Evolutionary conservation across 2,888 invertebrate species (phyloP), one percentile per base, ranked within the genome.

Genomic region (Cactoblastis cactorum): DNA sequence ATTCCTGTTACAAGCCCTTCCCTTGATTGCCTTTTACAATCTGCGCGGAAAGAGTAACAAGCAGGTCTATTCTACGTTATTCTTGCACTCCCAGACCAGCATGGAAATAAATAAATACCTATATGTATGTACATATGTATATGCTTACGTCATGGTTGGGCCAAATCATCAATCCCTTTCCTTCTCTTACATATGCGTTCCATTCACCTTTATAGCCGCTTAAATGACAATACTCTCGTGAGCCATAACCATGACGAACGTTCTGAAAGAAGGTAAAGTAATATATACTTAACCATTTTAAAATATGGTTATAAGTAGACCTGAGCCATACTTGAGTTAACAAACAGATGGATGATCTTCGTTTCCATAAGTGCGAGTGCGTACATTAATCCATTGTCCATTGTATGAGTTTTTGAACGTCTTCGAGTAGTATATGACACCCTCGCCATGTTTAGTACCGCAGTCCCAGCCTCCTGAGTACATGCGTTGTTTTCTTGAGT

Each of bases 141-240:
- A 22, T 28, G 71, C 82, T 83, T 70, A 92, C 91, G 64, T 92
- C 92, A 50, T 90, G 88, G 69, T 93, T 92, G 0, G 88, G 79
- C 92, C 92, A 92, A 58, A 91, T 81, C 90, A 92, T 91, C 17
- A 89, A 72, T 32, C 93, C 93, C 53, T 79, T 75, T n/a, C 93
- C 93, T 63, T 91, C 80, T 56, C 90, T 83, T 14, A 79, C 59
- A 49, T 89, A 87, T 47, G 77, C 65, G 34, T 83, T 72, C 92
- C 92, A 93, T 50, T 88, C 69, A 11, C 93, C 93, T 64, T 85
- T 80, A 62, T 92, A 93, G 24, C 88, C 88, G 55, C 88, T 88
- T 14, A 58, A 49, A 14, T 61, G 50, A 53, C 71, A 71, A 62
- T 89, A 88, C 63, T 88, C 87, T 51, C 89, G 72, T 1, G 74